Base-by-base conservation (phyloP, 2,113 vertebrate genomes). In the Hemiscyllium ocellatum region DNA sequence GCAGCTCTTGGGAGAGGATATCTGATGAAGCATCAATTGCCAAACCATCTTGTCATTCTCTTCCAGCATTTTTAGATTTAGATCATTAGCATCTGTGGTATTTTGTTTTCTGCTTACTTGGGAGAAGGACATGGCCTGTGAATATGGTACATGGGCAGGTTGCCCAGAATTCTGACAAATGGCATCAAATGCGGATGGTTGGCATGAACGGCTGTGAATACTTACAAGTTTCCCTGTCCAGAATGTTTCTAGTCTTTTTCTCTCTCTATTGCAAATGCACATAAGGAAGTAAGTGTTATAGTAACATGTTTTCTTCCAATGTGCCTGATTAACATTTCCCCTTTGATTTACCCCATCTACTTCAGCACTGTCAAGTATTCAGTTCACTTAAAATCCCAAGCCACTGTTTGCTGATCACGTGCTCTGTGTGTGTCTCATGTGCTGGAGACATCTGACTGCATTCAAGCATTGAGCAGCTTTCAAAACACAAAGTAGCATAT, bases 271-370 rank as follows among this genome's bases (percentile, higher is more conserved):
- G 89, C 37, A 93, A 68, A 66, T 66, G 61, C 17, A 65, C 37
- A n/a, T 7, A 37, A n/a, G 56, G 20, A 93, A 93, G 56, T 65
- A 65, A n/a, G 29, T 93, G 65, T 33, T 97, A 96, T 96, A 97
- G 97, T 95, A 96, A 56, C 95, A 97, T 97, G 97, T 97, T 96
- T 96, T 97, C 96, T 96, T 96, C 93, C 96, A 97, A 95, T 93
- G 96, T 96, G 86, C 78, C 96, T 96, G 95, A 96, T 97, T 97
- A 97, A 86, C 96, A 97, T 96, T 96, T 96, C 91, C 96, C 42
- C 22, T 96, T 94, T 96, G 96, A 94, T 97, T 95, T 96, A 95
- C 50, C 96, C 94, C 87, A 22, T 96, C 29, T 47, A 7, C 95
- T 96, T 96, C 94, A 96, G 65, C 87, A 96, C 95, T 95, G 96